Percentiles rank a stretch among this genome's conserved stretches.
These are phyloP conservation scores for Bathynomus jamesi DNA, from an alignment of 1,140 invertebrate species.

Conservation along the genomic window DNA sequence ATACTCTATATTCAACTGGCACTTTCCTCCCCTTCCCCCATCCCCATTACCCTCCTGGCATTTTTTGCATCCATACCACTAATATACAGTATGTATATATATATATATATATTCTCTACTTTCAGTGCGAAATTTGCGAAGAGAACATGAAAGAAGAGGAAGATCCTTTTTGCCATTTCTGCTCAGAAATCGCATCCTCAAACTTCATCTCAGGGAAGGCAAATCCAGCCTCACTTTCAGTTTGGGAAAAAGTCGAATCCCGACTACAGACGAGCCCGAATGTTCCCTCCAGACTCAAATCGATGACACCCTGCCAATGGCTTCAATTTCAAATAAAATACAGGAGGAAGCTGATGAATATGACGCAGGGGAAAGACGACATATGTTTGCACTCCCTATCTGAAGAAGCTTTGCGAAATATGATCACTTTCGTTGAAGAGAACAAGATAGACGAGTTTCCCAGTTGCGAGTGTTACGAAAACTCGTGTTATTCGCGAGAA, in stretches of 20 bases:
- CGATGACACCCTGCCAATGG: neutral
- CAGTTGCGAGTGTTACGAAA: neutral
- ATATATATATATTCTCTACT: neutral
- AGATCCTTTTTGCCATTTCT: neutral
- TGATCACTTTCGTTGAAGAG: neutral
- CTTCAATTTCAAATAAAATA: neutral
- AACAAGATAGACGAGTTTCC: neutral
- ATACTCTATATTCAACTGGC: too few relatives aligned
- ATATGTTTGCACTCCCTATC: neutral
- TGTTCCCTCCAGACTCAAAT: neutral
- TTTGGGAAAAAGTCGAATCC: neutral
- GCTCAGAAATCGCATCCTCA: neutral
- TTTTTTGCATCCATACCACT: too few relatives aligned
- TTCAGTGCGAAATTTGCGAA: neutral
- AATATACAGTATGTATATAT: slow-evolving; percentile 1
- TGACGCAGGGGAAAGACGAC: neutral
- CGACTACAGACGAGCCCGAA: neutral
- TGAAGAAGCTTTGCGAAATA: neutral
- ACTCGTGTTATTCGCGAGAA: neutral
- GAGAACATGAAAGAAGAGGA: neutral
- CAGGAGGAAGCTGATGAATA: neutral
- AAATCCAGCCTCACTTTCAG: neutral
- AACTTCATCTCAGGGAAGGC: neutral
- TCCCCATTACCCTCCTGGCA: too few relatives aligned
- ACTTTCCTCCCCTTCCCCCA: too few relatives aligned